phyloP scores from a whole-genome alignment of 2,888 invertebrate species.

The Harpalus rubripes region DNA sequence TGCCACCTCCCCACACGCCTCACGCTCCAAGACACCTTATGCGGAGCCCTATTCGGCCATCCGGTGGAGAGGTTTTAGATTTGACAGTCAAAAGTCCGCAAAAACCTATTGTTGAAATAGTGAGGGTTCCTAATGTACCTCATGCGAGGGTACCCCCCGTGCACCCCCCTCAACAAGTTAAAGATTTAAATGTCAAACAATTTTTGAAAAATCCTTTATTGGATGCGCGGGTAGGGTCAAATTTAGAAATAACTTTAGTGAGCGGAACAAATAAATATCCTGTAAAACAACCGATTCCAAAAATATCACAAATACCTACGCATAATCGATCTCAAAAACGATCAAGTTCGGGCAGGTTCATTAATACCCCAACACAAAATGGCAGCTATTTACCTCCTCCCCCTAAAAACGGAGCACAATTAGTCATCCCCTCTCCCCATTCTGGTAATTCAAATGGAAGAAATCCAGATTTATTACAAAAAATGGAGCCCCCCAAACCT shows the following conservation, averaged over 20 bases:
- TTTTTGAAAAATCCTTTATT: constrained; percentile 69
- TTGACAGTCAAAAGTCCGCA: constrained; percentile 78
- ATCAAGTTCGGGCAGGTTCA: constrained; percentile 79
- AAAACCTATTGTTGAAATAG: constrained; percentile 79
- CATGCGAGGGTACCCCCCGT: constrained; percentile 56
- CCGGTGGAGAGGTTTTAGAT: constrained; percentile 82
- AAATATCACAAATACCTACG: constrained; percentile 67
- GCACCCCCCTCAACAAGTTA: constrained; percentile 66
- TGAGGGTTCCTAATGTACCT: constrained; percentile 79
- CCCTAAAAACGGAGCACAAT: constrained; percentile 50
- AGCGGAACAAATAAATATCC: constrained; percentile 49
- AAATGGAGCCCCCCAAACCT: constrained; percentile 1
- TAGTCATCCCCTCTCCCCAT: constrained; percentile 66
- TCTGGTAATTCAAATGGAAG: constrained; percentile 33
- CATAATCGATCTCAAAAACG: constrained; percentile 77
- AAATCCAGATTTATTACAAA: not conserved
- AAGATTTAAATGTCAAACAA: constrained; percentile 68
- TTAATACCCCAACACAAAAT: constrained; percentile 70
- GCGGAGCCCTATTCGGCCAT: constrained; percentile 68
- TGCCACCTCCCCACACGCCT: constrained; percentile 79
- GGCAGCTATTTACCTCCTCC: constrained; percentile 58
- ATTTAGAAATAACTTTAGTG: constrained; percentile 86
- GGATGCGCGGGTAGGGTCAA: constrained; percentile 79
- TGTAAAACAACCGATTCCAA: constrained; percentile 69
- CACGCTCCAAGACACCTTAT: constrained; percentile 68